A percentile compares a stretch with the other conserved stretches of the same genome.
Conservation (phyloP, 2,888 invertebrate species). For the Uloborus plumipes region DNA sequence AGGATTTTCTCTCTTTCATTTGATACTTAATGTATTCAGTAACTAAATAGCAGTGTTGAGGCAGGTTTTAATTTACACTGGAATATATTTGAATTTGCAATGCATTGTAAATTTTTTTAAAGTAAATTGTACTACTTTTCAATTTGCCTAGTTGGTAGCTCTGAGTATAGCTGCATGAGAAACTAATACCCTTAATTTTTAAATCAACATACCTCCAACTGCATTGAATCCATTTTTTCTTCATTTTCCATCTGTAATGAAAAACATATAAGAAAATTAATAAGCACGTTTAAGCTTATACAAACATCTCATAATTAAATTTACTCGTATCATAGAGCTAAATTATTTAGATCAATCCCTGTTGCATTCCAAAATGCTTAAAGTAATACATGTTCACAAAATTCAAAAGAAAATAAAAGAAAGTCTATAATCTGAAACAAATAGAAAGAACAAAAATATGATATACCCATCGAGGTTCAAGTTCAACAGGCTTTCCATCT, state of each 20-base stretch:
- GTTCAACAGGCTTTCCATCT: constrained; percentile 91
- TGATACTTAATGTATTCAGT: no score
- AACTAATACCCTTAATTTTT: no score
- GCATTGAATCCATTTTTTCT: constrained; percentile 94
- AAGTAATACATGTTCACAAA: background rate
- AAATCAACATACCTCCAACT: constrained; percentile 79
- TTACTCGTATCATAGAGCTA: background rate
- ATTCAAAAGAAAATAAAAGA: background rate
- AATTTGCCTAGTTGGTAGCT: no score
- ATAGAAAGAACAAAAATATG: background rate
- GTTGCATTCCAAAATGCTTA: background rate
- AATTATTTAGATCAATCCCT: background rate
- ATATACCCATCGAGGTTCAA: constrained; percentile 67
- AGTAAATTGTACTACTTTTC: no score
- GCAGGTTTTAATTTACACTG: no score
- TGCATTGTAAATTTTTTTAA: no score
- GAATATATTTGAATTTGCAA: no score
- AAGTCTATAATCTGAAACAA: background rate
- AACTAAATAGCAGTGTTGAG: no score
- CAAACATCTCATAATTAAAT: background rate
- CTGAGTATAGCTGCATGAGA: no score
- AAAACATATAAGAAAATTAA: constrained; percentile 15
- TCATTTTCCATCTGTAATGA: constrained; percentile 70
- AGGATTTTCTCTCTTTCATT: no score
- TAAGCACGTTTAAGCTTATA: background rate